Evolutionary conservation across 2,113 vertebrate genomes (phyloP).

Genomic region (Acanthisitta chloris): DNA sequence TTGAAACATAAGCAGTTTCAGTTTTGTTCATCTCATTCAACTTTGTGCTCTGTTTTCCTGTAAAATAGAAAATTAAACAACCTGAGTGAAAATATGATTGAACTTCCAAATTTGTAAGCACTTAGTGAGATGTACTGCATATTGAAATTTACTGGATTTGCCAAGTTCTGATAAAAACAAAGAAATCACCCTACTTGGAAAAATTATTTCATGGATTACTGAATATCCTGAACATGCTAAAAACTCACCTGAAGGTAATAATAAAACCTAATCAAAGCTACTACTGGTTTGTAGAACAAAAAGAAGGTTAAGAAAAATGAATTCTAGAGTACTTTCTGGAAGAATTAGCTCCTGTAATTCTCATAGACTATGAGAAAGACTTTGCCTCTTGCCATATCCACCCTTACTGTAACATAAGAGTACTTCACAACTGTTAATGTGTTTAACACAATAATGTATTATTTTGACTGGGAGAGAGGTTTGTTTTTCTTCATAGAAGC

Average conservation of each 20-base stretch:
- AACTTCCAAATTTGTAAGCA: background rate
- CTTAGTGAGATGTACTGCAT: background rate
- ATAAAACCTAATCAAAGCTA: background rate
- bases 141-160: background rate
- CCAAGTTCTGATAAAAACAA: background rate
- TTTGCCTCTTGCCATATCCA: background rate
- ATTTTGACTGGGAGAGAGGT: background rate
- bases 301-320: background rate
- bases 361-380: background rate
- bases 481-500: background rate
- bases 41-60: conserved; percentile 17
- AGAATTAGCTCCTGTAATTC: background rate
- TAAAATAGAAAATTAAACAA: background rate
- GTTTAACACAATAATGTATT: background rate
- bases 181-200: background rate
- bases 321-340: background rate
- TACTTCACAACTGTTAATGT: background rate
- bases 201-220: background rate
- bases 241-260: background rate
- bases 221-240: background rate
- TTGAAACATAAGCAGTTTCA: background rate
- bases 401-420: background rate
- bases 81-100: background rate
- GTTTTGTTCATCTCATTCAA: conserved; percentile 34
- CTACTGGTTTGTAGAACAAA: background rate